Conservation (phyloP, 2,888 invertebrate species). For the Ichneumoninae sp. region DNA sequence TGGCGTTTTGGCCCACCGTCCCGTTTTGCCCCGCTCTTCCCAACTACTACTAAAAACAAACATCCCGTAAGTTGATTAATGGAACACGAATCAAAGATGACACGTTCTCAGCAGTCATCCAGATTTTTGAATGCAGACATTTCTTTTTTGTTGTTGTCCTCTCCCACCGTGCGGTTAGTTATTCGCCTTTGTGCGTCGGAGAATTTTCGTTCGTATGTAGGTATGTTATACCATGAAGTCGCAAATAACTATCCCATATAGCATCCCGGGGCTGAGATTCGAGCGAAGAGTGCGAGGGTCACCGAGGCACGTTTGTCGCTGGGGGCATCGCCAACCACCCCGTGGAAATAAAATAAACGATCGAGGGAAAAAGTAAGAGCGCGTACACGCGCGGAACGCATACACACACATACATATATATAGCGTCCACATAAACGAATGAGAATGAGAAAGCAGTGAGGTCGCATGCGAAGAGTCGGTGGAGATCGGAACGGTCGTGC, state of each 20-base stretch:
- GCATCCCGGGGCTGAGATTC: conserved; percentile 1
- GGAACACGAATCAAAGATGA: conserved; percentile 54
- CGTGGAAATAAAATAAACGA: conserved; percentile 59
- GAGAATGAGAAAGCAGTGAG: conserved; percentile 76
- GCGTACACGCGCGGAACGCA: conserved; percentile 33
- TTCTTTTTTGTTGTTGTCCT: conserved; percentile 43
- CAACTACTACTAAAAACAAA: background rate
- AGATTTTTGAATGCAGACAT: background rate
- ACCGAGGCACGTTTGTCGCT: conserved; percentile 59
- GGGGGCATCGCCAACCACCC: conserved; percentile 53
- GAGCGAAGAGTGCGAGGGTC: conserved; percentile 50
- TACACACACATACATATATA: background rate
- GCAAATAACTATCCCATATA: conserved; percentile 26
- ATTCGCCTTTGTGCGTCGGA: conserved; percentile 37
- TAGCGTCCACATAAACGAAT: conserved; percentile 20
- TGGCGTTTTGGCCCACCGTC: too few relatives aligned
- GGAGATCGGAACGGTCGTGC: conserved; percentile 73
- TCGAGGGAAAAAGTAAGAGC: conserved; percentile 56
- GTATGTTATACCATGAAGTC: conserved; percentile 1
- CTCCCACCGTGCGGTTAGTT: conserved; percentile 12
- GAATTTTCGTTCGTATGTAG: conserved; percentile 26
- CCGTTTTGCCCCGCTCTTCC: too few relatives aligned
- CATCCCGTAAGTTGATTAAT: background rate
- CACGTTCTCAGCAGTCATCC: conserved; percentile 37
- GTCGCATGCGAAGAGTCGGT: conserved; percentile 69